Evolutionary conservation across 1,140 invertebrate genomes (phyloP).

Genomic region (Metaphire vulgaris): DNA sequence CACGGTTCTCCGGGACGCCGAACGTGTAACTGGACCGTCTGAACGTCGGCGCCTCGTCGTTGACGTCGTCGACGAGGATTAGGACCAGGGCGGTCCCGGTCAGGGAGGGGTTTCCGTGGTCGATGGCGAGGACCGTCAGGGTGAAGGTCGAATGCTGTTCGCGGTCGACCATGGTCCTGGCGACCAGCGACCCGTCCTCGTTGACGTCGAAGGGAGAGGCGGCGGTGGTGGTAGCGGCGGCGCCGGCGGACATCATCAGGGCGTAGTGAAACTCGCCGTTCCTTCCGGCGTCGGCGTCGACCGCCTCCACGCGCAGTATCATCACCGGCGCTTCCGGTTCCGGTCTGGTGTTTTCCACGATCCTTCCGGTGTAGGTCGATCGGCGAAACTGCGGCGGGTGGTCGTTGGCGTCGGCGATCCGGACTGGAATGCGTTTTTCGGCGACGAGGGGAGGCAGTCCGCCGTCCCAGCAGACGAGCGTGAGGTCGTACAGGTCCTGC

Average conservation of each 20-base stretch:
- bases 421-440: constrained; percentile 3
- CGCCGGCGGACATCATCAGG: constrained; percentile 5
- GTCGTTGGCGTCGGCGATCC: constrained; percentile 27
- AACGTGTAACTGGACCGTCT: constrained; percentile 75
- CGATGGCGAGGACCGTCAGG: constrained; percentile 72
- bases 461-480: constrained; percentile 20
- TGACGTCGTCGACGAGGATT: constrained; percentile 80
- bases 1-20: constrained; percentile 88
- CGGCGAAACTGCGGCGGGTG: constrained; percentile 17
- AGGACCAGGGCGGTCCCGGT: constrained; percentile 65
- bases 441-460: constrained; percentile 24
- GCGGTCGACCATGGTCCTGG: constrained; percentile 71
- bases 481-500: constrained; percentile 9
- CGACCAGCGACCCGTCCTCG: constrained; percentile 69
- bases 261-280: constrained; percentile 92
- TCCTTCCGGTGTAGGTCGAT: background rate
- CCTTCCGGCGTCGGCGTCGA: constrained; percentile 81
- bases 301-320: constrained; percentile 75
- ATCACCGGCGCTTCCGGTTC: too few species aligned
- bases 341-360: constrained; percentile 72
- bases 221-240: background rate
- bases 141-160: constrained; percentile 73
- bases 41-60: constrained; percentile 90
- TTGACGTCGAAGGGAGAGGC: background rate
- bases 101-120: constrained; percentile 70